phyloP scores from a whole-genome alignment of 2,888 invertebrate species.

The Dorcus hopei region DNA sequence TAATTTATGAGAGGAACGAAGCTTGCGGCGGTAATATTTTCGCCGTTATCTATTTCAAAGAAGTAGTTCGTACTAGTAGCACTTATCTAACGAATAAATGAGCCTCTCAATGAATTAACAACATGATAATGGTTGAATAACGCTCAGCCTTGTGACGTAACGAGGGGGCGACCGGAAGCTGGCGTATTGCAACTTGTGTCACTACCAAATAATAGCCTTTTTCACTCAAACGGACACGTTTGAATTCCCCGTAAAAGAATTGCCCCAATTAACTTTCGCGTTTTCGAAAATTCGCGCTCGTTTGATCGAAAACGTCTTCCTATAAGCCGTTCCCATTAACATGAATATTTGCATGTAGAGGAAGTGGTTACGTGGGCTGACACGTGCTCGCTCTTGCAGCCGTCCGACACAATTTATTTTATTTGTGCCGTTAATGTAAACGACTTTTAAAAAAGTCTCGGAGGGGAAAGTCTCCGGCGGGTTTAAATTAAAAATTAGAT shows the following conservation, averaged over 20 bases:
- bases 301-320: too few species aligned
- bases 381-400: too few species aligned
- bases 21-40: background rate
- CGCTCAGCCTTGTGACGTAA: constrained; percentile 44
- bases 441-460: too few species aligned
- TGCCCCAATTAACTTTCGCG: background rate
- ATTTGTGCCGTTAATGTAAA: too few species aligned
- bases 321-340: too few species aligned
- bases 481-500: too few species aligned
- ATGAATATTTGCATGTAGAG: too few species aligned
- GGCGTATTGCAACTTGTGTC: constrained; percentile 23
- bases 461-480: too few species aligned
- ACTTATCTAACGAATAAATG: constrained; percentile 33
- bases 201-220: constrained; percentile 24
- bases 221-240: constrained; percentile 9
- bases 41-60: constrained; percentile 15
- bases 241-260: constrained; percentile 5
- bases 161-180: constrained; percentile 43
- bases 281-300: too few species aligned
- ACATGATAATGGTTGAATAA: constrained; percentile 44
- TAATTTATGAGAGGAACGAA: too few species aligned
- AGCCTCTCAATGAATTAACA: constrained; percentile 46
- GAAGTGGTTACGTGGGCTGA: too few species aligned
- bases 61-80: constrained; percentile 25
- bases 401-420: too few species aligned